Percentiles rank a stretch among this genome's conserved stretches.
These are phyloP conservation scores for Falcaria lacertinaria DNA, from an alignment of 2,888 invertebrate species.

Conservation along the genomic window DNA sequence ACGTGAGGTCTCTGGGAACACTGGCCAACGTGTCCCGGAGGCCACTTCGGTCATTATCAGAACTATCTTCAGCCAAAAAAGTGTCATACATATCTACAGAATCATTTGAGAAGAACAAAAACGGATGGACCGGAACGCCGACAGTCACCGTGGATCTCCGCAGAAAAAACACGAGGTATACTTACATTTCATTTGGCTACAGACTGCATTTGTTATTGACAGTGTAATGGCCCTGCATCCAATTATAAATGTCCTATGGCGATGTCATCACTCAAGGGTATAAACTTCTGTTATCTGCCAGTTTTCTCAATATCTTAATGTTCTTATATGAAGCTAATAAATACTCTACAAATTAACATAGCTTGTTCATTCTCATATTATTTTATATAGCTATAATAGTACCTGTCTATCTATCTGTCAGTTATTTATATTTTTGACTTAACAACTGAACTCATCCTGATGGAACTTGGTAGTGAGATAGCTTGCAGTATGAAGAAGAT, in stretches of 20 bases:
- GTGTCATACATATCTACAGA: conserved; percentile 59
- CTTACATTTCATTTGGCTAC: no score
- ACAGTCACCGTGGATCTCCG: conserved; percentile 45
- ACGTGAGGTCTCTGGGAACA: conserved; percentile 43
- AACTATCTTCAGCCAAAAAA: conserved; percentile 42
- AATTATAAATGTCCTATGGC: not conserved
- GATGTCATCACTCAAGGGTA: not conserved
- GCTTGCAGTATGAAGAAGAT: no score
- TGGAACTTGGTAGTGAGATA: no score
- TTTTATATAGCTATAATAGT: no score
- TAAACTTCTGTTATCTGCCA: no score
- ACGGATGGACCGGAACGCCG: conserved; percentile 49
- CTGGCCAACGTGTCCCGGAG: conserved; percentile 30
- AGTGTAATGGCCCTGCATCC: not conserved
- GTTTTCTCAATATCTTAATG: no score
- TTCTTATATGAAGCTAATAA: no score
- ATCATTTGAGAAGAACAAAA: conserved; percentile 66
- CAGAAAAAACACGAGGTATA: conserved; percentile 34
- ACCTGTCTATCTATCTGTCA: no score
- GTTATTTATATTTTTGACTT: no score
- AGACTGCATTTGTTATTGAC: not conserved
- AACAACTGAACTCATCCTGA: no score
- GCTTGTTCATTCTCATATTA: no score
- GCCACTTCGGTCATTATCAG: conserved; percentile 24
- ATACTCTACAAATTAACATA: no score